phyloP scores from a whole-genome alignment of 2,797 vertebrate species.

The Amniataba percoides region DNA sequence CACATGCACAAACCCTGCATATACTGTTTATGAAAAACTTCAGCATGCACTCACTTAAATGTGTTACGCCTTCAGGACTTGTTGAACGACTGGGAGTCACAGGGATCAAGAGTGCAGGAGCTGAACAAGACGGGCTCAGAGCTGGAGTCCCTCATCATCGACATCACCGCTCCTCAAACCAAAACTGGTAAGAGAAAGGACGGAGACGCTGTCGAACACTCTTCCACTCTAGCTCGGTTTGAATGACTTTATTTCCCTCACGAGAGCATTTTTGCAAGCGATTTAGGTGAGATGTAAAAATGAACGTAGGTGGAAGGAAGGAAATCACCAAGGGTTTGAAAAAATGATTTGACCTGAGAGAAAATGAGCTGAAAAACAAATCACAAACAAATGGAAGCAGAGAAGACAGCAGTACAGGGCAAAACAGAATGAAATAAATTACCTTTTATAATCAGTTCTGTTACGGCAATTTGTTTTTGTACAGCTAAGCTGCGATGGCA shows the following conservation, averaged over 20 bases:
- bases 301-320: background rate
- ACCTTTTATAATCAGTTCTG: background rate
- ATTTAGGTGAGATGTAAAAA: constrained; percentile 13
- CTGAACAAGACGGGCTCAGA: constrained; percentile 90
- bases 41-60: background rate
- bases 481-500: background rate
- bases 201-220: background rate
- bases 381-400: background rate
- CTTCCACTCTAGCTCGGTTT: background rate
- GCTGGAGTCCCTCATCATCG: constrained; percentile 92
- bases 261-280: background rate
- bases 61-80: constrained; percentile 84
- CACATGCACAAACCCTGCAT: background rate
- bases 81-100: constrained; percentile 90
- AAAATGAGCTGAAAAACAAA: constrained; percentile 13
- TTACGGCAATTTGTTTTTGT: background rate
- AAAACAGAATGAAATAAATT: background rate
- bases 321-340: background rate
- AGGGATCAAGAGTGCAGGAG: constrained; percentile 88
- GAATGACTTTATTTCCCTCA: background rate
- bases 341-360: constrained; percentile 6
- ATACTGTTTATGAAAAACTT: background rate
- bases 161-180: constrained; percentile 90
- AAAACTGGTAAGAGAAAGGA: constrained; percentile 86
- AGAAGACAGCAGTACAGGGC: background rate